Percentiles rank a stretch among this genome's conserved stretches.
Conservation (phyloP, 2,113 vertebrate species). For the Corythornis madagascariensis region DNA sequence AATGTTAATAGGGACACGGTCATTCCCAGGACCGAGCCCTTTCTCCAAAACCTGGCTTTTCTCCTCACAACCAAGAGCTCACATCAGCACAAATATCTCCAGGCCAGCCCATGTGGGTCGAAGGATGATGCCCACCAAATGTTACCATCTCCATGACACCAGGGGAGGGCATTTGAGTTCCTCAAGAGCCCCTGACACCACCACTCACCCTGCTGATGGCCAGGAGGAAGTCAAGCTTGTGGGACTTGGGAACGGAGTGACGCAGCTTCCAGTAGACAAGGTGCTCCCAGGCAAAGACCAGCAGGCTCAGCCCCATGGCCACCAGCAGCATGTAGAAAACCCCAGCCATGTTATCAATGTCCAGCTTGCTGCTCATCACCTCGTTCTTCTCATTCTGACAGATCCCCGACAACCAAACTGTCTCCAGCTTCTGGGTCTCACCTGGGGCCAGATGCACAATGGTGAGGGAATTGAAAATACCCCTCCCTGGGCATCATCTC, state of each 20-base stretch:
- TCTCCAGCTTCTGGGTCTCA: slow-evolving; percentile 96
- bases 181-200: accelerated
- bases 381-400: slow-evolving; percentile 99
- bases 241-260: slow-evolving; percentile 84
- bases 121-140: background rate
- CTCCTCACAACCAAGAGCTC: background rate
- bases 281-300: slow-evolving; percentile 97
- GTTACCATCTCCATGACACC: accelerated
- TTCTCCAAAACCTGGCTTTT: background rate
- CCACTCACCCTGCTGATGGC: slow-evolving; percentile 92
- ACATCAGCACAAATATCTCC: background rate
- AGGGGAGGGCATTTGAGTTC: background rate
- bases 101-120: accelerated
- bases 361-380: slow-evolving; percentile 98
- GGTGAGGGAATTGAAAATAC: background rate
- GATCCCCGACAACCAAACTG: slow-evolving; percentile 96
- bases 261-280: slow-evolving; percentile 96
- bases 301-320: slow-evolving; percentile 95
- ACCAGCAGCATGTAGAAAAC: slow-evolving; percentile 99
- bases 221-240: slow-evolving; percentile 90
- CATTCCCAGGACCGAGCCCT: background rate
- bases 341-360: slow-evolving; percentile 99
- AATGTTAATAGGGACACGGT: accelerated
- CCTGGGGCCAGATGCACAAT: slow-evolving; percentile 67
- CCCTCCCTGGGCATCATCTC: background rate